phyloP scores from a whole-genome alignment of 2,888 invertebrate genomes.

The Ophion costatus region DNA sequence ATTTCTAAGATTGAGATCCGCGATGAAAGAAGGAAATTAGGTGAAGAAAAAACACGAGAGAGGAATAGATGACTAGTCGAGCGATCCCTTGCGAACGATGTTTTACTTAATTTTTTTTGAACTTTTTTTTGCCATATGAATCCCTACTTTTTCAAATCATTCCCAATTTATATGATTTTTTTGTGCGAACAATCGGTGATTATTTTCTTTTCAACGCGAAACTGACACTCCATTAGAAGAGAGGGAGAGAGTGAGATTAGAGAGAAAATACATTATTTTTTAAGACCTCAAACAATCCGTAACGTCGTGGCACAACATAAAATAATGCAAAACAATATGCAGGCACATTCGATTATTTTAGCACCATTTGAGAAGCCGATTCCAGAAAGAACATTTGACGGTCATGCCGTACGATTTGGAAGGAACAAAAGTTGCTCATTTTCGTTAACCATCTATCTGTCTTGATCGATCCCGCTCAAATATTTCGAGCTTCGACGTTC shows the following conservation, averaged over 20 bases:
- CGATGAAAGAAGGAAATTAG: conserved; percentile 23
- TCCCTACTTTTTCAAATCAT: conserved; percentile 72
- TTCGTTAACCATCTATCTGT: conserved; percentile 34
- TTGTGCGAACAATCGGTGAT: conserved; percentile 50
- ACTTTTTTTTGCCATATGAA: conserved; percentile 63
- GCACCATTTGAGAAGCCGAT: neutral
- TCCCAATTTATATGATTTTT: conserved; percentile 73
- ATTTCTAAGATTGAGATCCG: conserved; percentile 55
- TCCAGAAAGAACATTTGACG: neutral
- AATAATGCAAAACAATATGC: conserved; percentile 55
- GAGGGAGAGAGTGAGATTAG: conserved; percentile 22
- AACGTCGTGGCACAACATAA: conserved; percentile 52
- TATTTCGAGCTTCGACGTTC: conserved; percentile 1
- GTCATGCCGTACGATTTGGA: conserved; percentile 17
- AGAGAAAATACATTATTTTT: conserved; percentile 34
- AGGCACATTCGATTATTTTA: conserved; percentile 43
- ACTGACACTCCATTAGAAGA: conserved; percentile 43
- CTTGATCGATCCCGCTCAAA: conserved; percentile 24
- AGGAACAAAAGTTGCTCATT: conserved; percentile 15
- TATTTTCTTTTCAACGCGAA: conserved; percentile 26
- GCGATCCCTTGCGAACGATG: neutral
- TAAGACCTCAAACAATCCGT: conserved; percentile 69
- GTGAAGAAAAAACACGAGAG: neutral
- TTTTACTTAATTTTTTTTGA: conserved; percentile 50
- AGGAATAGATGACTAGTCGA: neutral